Percentiles rank a stretch among this genome's conserved stretches.
phyloP scores from a whole-genome alignment of 2,888 invertebrate genomes.

The Pterostichus niger region DNA sequence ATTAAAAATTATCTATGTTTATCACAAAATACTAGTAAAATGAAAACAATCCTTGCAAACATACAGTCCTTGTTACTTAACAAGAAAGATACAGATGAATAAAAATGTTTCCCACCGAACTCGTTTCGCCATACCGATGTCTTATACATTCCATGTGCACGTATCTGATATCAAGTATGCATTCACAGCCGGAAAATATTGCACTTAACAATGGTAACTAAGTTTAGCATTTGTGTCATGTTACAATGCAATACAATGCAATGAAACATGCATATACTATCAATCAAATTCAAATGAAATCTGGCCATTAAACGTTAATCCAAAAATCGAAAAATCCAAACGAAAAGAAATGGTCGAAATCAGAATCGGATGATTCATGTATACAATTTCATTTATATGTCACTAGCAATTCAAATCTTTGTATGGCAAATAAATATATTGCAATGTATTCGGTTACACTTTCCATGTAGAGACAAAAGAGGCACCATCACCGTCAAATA shows the following conservation, averaged over 20 bases:
- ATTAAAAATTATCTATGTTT: slow-evolving; percentile 55
- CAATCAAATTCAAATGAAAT: neutral
- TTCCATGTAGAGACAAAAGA: slow-evolving; percentile 46
- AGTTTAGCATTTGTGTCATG: slow-evolving; percentile 51
- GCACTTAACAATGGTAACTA: slow-evolving; percentile 66
- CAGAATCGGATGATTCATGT: slow-evolving; percentile 15
- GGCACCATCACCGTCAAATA: slow-evolving; percentile 45
- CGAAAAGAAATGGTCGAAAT: slow-evolving; percentile 41
- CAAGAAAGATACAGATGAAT: slow-evolving; percentile 57
- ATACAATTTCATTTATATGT: slow-evolving; percentile 35
- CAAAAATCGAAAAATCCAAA: neutral
- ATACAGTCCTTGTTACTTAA: slow-evolving; percentile 61
- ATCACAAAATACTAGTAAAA: slow-evolving; percentile 53
- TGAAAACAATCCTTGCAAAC: slow-evolving; percentile 62
- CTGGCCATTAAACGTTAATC: slow-evolving; percentile 23
- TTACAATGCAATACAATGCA: slow-evolving; percentile 19
- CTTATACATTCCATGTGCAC: slow-evolving; percentile 32
- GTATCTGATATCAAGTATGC: slow-evolving; percentile 45
- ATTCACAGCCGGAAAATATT: slow-evolving; percentile 66
- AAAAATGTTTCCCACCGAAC: slow-evolving; percentile 52
- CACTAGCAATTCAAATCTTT: slow-evolving; percentile 48
- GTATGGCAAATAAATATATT: slow-evolving; percentile 52
- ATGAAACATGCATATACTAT: slow-evolving; percentile 1
- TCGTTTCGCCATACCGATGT: slow-evolving; percentile 45
- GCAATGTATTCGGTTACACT: slow-evolving; percentile 51